Percentiles rank a stretch among this genome's conserved stretches.
These are phyloP conservation scores for Epinephelus lanceolatus DNA, from an alignment of 2,113 vertebrate species.

Conservation along the genomic window DNA sequence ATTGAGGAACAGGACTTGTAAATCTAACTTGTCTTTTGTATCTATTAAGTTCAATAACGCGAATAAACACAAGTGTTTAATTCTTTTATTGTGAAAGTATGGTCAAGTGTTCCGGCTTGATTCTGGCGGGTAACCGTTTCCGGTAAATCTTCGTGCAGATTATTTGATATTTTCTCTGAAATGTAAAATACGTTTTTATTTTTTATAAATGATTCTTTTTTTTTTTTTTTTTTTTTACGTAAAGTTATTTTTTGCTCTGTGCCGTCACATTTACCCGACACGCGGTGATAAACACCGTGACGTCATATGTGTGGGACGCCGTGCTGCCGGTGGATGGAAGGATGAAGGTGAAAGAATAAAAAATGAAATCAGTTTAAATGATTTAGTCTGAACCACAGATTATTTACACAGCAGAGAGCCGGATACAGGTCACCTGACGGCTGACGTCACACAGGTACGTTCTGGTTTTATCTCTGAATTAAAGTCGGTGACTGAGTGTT, in stretches of 20 bases:
- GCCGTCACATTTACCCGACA: slow-evolving; percentile 12
- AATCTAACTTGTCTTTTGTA: too few relatives aligned
- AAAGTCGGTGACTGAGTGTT: too few relatives aligned
- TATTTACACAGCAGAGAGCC: neutral
- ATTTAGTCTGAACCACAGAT: neutral
- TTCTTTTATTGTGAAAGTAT: slow-evolving; percentile 2
- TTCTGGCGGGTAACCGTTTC: neutral
- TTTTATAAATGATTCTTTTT: neutral
- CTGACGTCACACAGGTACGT: slow-evolving; percentile 39
- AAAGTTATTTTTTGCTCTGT: neutral
- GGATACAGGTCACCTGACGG: neutral
- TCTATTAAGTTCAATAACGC: too few relatives aligned
- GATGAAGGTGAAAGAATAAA: slow-evolving; percentile 20
- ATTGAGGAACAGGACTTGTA: too few relatives aligned
- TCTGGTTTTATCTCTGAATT: neutral
- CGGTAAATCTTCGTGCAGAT: neutral
- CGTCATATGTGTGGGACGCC: slow-evolving; percentile 29
- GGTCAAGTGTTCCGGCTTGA: neutral
- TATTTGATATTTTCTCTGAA: neutral
- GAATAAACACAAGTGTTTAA: too few relatives aligned
- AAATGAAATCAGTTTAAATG: neutral
- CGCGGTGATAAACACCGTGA: neutral
- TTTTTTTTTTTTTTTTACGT: neutral
- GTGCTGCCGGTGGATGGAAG: too few relatives aligned
- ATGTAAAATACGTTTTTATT: neutral